Evolutionary conservation across 2,113 vertebrate species (phyloP), one percentile per base, ranked within the genome.

Genomic region (Otocyon megalotis): DNA sequence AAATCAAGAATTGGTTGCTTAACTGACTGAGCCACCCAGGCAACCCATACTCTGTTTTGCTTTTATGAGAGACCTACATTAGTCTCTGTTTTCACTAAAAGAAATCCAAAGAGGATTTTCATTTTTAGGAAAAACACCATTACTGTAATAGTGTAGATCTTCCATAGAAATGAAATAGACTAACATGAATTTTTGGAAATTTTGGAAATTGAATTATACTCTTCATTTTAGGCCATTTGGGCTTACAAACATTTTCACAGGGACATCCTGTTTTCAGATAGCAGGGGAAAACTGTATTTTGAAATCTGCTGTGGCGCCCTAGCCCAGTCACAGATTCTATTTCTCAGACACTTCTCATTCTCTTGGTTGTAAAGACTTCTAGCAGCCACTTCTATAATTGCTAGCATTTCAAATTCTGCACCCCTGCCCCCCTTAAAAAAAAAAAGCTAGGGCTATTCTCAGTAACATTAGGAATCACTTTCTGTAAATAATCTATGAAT

Each of bases 401-500:
- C 53, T 93, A 79, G 37, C 15, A 32, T 97, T 88, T 85, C 62
- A 87, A 76, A 71, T 17, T 83, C 62, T 43, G 43, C 43, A 43
- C 43, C 17, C 11, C 50, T 30, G 43, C 43, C 24, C 3, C 8
- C 6, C 22, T 32, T 54, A 14, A 87, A 93, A 79, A 69, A 37
- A 58, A 58, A 28, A 74, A 77, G 32, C 15, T 28, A 53, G 65
- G 9, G 15, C 15, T 53, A 56, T 35, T 74, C 48, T 84, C 60
- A 69, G 87, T 10, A 48, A 85, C 26, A 8, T 56, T 85, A 71
- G 7, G 58, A 50, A 63, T 14, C 3, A 35, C 32, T 77, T 79
- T 93, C 84, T 81, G 35, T 89, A 93, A 81, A 89, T 95, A 56
- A 87, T 76, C 54, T 88, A 11, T 82, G 43, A 87, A 26, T 89